Base-by-base conservation (phyloP, 2,113 vertebrate species). In the Phylloscopus whistleri region DNA sequence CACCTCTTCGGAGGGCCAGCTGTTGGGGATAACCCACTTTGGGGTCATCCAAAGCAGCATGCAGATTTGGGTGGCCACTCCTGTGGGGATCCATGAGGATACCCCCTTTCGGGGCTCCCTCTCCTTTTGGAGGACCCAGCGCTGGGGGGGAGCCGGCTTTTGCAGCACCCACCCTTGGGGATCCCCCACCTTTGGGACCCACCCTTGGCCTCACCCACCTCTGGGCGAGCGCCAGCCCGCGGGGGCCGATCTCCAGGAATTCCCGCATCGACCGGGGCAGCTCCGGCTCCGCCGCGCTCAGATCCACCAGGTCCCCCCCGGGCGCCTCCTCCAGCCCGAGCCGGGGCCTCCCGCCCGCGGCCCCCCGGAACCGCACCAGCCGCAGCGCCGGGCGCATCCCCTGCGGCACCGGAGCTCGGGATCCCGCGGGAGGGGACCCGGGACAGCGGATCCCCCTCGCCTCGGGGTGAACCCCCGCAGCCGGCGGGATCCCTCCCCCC, bases 231-330 rank as follows among this genome's bases (percentile, higher is more conserved):
- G 5, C 96, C 62, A 99, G 94, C 27, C 98, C 95, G 3, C 81
- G 44, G 8, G 98, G 98, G 56, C 99, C 99, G 52, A 95, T 95
- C 94, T 99, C 98, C 88, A 99, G 97, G 93, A 99, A 98, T 55
- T 97, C 97, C 6, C 95, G 96, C 98, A 99, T 98, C 0, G 98
- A 99, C 8, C 95, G 98, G 15, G 99, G 99, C 95, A 99, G 96
- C 13, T 97, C 95, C 7, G 98, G 95, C 81, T 99, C 98, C 9
- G 98, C 99, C 13, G 97, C 95, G 51, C 97, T 99, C 58, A 99
- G 98, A 74, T 99, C 98, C 80, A 99, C 95, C 84, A 99, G 81
- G 0, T 95, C 92, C 1, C 98, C 97, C 1, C 98, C 98, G 11
- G 96, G 95, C 2, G 86, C 93, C 39, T 96, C 97, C 95, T 99